Evolutionary conservation across 2,888 invertebrate species (phyloP), one percentile per base, ranked within the genome.

Genomic region (Drosophila borealis): DNA sequence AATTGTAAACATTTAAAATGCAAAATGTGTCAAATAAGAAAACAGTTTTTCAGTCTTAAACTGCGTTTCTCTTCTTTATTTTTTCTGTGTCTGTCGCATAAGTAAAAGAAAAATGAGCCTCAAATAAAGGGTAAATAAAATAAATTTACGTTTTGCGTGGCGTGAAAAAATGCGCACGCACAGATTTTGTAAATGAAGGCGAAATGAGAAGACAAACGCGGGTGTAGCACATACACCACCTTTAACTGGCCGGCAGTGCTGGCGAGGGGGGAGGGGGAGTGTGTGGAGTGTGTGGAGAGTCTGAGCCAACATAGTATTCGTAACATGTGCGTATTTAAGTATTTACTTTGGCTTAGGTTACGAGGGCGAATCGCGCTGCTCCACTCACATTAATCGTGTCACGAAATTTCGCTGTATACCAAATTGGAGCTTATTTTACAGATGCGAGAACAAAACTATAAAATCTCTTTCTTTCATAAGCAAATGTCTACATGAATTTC

Each of bases 1-100:
- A 84, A 84, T 83, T 89, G 89, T 89, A 74, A 78, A 74, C 82
- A 86, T 71, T 89, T 89, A 81, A 88, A 89, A 84, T 84, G 89
- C 83, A 73, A 83, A 84, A 84, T 89, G 83, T 84, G 83, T 84
- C 83, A 84, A 89, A 80, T 74, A 66, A 80, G 78, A 73, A 70
- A 77, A 83, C 70, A 74, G 60, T 70, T 74, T 79, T 77, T 74
- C 55, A 74, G 44, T 51, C 71, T 80, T 75, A 79, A 70, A 41
- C 51, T 33, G 65, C 88, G 82, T 88, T 82, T 88, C 89, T 85
- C 80, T 81, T 81, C 76, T 29, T 19, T 2, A 6, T 13, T 4
- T 19, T 6, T 34, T 46, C 36, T 46, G n/a, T 34, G 36, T 29
- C 45, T 70, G 66, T 64, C 53, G 33, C 66, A 21, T 73, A 74